Evolutionary conservation across 2,797 vertebrate genomes (phyloP).

Genomic region (Ctenopoma kingsleyae): DNA sequence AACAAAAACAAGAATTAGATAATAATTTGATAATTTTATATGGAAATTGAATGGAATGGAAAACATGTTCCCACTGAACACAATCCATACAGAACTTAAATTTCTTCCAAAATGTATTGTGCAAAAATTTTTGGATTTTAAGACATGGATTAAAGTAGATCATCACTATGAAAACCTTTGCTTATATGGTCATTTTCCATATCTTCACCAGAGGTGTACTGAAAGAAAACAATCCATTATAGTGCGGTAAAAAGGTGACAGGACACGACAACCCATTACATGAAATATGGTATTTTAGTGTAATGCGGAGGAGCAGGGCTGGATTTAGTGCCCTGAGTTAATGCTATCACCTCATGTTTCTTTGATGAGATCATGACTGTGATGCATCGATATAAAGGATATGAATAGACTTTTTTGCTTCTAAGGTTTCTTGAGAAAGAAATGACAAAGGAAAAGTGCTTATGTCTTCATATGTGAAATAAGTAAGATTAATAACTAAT

Average conservation of each 20-base stretch:
- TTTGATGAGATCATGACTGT: slow-evolving; percentile 81
- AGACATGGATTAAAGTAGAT: neutral
- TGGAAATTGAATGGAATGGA: no score
- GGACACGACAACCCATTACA: slow-evolving; percentile 59
- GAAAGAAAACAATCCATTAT: slow-evolving; percentile 54
- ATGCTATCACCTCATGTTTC: slow-evolving; percentile 79
- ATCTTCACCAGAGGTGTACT: slow-evolving; percentile 24
- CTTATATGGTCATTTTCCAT: slow-evolving; percentile 41
- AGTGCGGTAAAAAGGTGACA: slow-evolving; percentile 46
- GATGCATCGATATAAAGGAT: slow-evolving; percentile 71
- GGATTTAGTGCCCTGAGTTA: slow-evolving; percentile 77
- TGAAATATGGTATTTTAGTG: slow-evolving; percentile 73
- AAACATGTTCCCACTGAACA: no score
- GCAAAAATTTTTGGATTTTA: neutral
- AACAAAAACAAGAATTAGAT: no score
- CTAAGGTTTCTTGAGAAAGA: slow-evolving; percentile 49
- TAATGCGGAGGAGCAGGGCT: slow-evolving; percentile 53
- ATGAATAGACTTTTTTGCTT: slow-evolving; percentile 77
- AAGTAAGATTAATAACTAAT: slow-evolving; percentile 61
- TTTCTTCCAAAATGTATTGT: neutral
- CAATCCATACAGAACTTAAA: no score
- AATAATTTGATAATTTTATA: no score
- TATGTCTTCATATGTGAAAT: slow-evolving; percentile 47
- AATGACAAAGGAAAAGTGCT: slow-evolving; percentile 52
- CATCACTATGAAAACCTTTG: slow-evolving; percentile 5